Base-by-base conservation (phyloP, 2,888 invertebrate species). In the Volucella inanis region DNA sequence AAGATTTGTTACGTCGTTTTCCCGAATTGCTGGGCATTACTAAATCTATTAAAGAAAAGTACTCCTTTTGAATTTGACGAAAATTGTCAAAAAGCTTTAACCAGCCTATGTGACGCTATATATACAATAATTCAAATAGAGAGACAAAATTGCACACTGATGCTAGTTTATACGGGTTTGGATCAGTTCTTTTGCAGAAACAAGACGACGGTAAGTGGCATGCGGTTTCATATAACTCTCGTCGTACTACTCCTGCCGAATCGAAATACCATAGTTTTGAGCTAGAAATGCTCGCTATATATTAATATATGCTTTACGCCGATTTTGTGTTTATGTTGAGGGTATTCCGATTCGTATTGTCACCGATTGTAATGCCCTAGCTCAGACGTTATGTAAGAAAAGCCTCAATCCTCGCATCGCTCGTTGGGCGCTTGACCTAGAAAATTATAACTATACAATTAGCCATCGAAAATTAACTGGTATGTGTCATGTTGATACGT, bases 401-500 rank as follows among this genome's bases (percentile, higher is more conserved):
- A 84, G 74, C 82, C 78, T 84, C 71, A 87, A 57, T 70, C 88
- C 59, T 74, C 87, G 80, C 87, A 89, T 85, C 15, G 45, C 80
- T 11, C n/a, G 81, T 10, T 86, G 88, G 87, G 87, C 83, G 3
- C 65, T 88, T 38, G 76, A 87, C 59, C 31, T n/a, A 1, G 59
- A 86, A 68, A 85, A 88, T 43, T 89, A 80, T 55, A 64, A 87
- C 52, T 88, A 88, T 65, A 49, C 9, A 11, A 83, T 88, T 52
- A 82, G 80, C 49, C 88, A 88, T 74, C 55, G 88, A 15, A 39
- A 68, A 22, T 84, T 74, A 15, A 57, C 43, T 47, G 70, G 83
- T 41, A 90, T 90, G 90, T 57, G 50, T 14, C 90, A 90, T 87
- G 89, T 89, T 0, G 89, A 90, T 82, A 88, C 90, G 0, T 67